Conservation (phyloP, 2,113 vertebrate genomes). For the Lophura nycthemera region DNA sequence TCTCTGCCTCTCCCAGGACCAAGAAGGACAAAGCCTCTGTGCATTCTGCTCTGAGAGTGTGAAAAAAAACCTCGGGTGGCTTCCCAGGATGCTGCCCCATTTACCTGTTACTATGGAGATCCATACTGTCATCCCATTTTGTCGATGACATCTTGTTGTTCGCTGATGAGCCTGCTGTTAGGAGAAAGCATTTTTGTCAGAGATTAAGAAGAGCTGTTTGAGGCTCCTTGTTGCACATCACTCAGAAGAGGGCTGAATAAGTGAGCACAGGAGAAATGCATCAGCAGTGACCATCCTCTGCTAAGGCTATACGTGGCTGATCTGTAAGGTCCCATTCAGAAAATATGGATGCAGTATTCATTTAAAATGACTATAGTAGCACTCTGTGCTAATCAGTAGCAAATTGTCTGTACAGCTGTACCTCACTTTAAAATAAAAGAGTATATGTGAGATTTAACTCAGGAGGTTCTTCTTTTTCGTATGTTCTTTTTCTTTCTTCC, state of each 20-base stretch:
- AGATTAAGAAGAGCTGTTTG: conserved; percentile 5
- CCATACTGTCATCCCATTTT: conserved; percentile 18
- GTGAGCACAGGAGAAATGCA: not conserved
- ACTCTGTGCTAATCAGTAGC: not conserved
- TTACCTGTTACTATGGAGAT: conserved; percentile 11
- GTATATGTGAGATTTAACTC: not conserved
- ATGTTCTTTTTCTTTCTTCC: not conserved
- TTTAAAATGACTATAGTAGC: not conserved
- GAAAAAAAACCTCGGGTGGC: not conserved
- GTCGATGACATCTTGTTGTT: conserved; percentile 14
- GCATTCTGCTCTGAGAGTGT: not conserved
- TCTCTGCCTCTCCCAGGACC: not conserved
- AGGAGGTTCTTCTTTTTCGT: not conserved
- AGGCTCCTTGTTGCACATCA: not conserved
- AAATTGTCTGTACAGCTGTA: not conserved
- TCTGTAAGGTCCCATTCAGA: not conserved
- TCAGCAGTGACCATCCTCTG: not conserved
- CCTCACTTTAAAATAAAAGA: not conserved
- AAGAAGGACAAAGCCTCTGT: not conserved
- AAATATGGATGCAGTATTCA: not conserved
- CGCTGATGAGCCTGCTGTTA: not conserved
- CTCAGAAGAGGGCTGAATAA: not conserved
- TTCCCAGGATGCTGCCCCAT: not conserved
- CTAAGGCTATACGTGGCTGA: not conserved
- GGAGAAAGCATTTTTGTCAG: conserved; percentile 6